Base-by-base conservation (phyloP, 2,113 vertebrate species). In the Urocitellus parryii region DNA sequence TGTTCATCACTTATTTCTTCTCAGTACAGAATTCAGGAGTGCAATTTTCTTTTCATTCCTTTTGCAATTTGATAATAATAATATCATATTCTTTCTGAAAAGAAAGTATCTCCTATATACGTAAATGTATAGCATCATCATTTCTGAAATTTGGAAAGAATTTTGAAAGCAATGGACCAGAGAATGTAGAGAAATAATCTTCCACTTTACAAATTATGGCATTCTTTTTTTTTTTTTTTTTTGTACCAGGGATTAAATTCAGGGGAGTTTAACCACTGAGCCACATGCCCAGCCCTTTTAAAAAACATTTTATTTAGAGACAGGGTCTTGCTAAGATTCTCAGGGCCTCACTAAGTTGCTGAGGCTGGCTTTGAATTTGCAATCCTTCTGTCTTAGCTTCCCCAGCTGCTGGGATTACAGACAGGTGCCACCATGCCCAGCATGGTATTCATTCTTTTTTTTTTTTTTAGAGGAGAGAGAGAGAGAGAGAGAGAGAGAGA, bases 121-220 rank as follows among this genome's bases (percentile, higher is more conserved):
- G 5, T 74, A 92, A 82, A 82, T 74, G 32, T 74, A 61, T 8
- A 77, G 63, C 18, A 86, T 74, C 8, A 61, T 86, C 53, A 2
- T 61, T 95, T 96, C 87, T 93, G 63, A 91, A 95, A 90, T 8
- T 79, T 68, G 79, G 79, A 29, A 25, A 91, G 13, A 68, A 85
- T 94, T 94, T 94, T 92, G 48, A 48, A 84, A 81, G 73, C 20
- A 58, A 39, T 32, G 7, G 73, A n/a, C 29, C 27, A 92, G 80
- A 87, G 72, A 65, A 29, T 51, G 27, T 80, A 53, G 76, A 82
- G 29, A 85, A 80, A n/a, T 0, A 37, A 79, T 29, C 48, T 84
- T 90, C 12, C 22, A 63, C 16, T 81, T 88, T 70, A 80, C 80
- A 24, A 58, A 42, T 85, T 56, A 42, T 86, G 61, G 5, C 45